Conservation (phyloP, 2,113 vertebrate genomes). For the Chaenogobius annularis region DNA sequence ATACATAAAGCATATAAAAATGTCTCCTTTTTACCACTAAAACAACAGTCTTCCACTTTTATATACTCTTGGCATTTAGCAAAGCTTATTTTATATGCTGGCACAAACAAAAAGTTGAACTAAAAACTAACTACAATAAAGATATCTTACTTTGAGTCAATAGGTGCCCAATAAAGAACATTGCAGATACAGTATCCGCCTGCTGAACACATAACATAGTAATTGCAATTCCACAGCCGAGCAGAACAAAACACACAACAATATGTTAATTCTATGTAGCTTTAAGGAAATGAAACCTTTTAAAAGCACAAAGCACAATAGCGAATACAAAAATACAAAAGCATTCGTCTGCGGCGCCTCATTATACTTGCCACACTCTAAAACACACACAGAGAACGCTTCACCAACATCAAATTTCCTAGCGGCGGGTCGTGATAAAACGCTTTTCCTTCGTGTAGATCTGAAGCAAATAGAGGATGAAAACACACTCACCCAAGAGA, state of each 20-base stretch:
- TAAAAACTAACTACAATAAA: background rate
- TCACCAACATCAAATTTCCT: conserved; percentile 32
- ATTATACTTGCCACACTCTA: conserved; percentile 34
- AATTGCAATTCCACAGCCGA: background rate
- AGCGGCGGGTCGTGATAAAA: conserved; percentile 26
- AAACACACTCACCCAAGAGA: conserved; percentile 46
- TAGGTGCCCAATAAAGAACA: background rate
- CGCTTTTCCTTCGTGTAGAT: conserved; percentile 10
- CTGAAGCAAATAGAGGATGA: conserved; percentile 11
- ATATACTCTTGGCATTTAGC: background rate
- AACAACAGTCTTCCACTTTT: background rate
- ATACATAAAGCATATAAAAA: background rate
- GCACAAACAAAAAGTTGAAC: background rate
- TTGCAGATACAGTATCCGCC: background rate
- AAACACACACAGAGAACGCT: conserved; percentile 2
- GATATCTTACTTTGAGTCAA: background rate
- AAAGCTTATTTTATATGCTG: too few species aligned
- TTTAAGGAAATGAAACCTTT: background rate
- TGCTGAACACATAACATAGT: background rate
- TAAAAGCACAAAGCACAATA: background rate
- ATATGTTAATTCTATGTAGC: conserved; percentile 10
- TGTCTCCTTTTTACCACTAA: too few species aligned
- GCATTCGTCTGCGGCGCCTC: conserved; percentile 23
- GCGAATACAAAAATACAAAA: conserved; percentile 19
- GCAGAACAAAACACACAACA: background rate